A percentile compares a stretch with the other conserved stretches of the same genome.
These are phyloP conservation scores for Drosophila aldrichi DNA, from an alignment of 2,888 invertebrate genomes.

Conservation along the genomic window DNA sequence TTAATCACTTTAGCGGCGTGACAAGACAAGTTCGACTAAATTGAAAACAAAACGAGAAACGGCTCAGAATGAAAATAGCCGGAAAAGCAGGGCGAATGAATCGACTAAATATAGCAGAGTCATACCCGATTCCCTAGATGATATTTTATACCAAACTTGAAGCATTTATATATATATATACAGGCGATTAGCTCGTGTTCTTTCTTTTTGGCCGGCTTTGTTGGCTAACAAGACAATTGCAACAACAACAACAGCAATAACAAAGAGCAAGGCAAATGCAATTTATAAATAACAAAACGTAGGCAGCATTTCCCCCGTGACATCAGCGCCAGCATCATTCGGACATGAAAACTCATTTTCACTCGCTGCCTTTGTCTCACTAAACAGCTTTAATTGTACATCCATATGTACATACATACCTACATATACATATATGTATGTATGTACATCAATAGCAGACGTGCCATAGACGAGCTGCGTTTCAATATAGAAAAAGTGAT, in stretches of 20 bases:
- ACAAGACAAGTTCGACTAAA: constrained; percentile 75
- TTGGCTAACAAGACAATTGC: constrained; percentile 36
- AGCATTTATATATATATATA: constrained; percentile 14
- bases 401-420: neutral
- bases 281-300: constrained; percentile 72
- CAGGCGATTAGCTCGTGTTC: constrained; percentile 21
- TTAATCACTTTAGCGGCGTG: constrained; percentile 63
- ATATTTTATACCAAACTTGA: constrained; percentile 57
- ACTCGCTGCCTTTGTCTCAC: constrained; percentile 51
- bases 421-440: neutral
- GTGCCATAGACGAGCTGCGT: constrained; percentile 32
- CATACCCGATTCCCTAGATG: constrained; percentile 50
- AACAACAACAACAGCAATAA: constrained; percentile 18
- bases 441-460: constrained; percentile 28
- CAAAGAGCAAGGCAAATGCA: constrained; percentile 55
- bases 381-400: constrained; percentile 53
- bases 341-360: constrained; percentile 61
- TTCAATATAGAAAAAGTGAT: constrained; percentile 65
- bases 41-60: constrained; percentile 45
- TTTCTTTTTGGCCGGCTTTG: constrained; percentile 28
- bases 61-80: constrained; percentile 67
- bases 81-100: constrained; percentile 57
- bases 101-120: constrained; percentile 59
- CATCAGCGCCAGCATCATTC: constrained; percentile 65
- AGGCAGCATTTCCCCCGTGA: constrained; percentile 77